Conservation (phyloP, 1,140 invertebrate species). For the Adelges cooleyi region DNA sequence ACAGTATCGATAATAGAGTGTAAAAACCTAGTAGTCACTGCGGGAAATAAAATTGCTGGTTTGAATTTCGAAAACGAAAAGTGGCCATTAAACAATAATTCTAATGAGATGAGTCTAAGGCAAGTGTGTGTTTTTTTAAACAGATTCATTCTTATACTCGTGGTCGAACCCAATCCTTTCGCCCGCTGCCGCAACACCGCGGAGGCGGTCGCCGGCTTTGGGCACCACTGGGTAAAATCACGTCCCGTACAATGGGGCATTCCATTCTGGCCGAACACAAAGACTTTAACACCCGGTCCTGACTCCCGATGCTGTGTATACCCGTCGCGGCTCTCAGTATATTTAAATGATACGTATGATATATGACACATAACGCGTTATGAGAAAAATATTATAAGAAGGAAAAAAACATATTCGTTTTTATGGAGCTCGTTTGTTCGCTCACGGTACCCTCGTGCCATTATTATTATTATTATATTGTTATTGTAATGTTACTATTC, state of each 20-base stretch:
- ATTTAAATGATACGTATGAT: slow-evolving; percentile 27
- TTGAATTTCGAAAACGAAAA: neutral
- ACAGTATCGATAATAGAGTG: neutral
- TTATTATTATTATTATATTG: too few species aligned
- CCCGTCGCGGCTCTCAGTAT: neutral
- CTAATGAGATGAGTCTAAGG: neutral
- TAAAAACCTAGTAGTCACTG: slow-evolving; percentile 5
- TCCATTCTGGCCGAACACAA: slow-evolving; percentile 23
- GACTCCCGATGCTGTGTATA: slow-evolving; percentile 19
- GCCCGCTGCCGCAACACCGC: neutral
- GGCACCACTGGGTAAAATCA: slow-evolving; percentile 7
- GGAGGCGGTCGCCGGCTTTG: neutral
- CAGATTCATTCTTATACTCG: neutral
- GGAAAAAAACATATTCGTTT: slow-evolving; percentile 11
- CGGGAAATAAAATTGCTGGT: slow-evolving; percentile 19
- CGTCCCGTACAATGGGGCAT: slow-evolving; percentile 15
- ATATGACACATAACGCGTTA: slow-evolving; percentile 24
- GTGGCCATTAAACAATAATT: neutral
- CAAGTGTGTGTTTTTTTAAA: neutral
- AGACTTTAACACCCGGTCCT: slow-evolving; percentile 27
- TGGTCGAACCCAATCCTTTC: neutral
- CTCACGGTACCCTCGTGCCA: too few species aligned
- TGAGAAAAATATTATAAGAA: slow-evolving; percentile 12
- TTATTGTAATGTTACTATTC: too few species aligned
- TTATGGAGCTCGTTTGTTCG: neutral